Evolutionary conservation across 2,888 invertebrate species (phyloP).

Genomic region (Caenorhabditis parvicauda): DNA sequence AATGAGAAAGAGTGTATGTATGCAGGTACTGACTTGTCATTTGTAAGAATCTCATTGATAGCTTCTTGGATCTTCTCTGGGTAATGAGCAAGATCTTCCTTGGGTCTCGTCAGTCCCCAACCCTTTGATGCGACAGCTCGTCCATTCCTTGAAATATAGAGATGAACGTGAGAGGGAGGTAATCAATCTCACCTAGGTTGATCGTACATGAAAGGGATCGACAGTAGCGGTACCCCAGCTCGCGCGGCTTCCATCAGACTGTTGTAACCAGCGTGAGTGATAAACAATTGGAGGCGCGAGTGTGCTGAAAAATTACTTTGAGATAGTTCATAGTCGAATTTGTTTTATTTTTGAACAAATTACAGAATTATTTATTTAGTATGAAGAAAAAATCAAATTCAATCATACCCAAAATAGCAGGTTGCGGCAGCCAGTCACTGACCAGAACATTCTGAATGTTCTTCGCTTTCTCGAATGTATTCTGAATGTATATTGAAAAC

Average conservation of each 20-base stretch:
- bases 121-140: constrained; percentile 41
- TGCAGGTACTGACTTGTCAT: constrained; percentile 10
- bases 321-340: neutral
- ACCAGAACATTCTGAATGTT: constrained; percentile 24
- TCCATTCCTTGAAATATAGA: constrained; percentile 38
- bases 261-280: constrained; percentile 56
- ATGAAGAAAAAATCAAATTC: too few relatives aligned
- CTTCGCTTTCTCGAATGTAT: constrained; percentile 13
- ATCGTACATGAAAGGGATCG: constrained; percentile 38
- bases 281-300: constrained; percentile 39
- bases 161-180: constrained; percentile 25
- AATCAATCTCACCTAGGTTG: constrained; percentile 29
- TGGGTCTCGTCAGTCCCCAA: constrained; percentile 40
- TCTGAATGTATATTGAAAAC: constrained; percentile 2
- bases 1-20: too few relatives aligned
- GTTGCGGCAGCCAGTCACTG: constrained; percentile 43
- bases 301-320: constrained; percentile 30
- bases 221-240: constrained; percentile 40
- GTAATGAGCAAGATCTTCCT: constrained; percentile 17
- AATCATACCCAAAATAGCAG: constrained; percentile 25
- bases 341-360: too few relatives aligned
- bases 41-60: constrained; percentile 21
- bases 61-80: constrained; percentile 19
- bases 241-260: constrained; percentile 50
- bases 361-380: too few relatives aligned